Conservation (phyloP, 1,140 invertebrate species). For the Drosophila ambigua region DNA sequence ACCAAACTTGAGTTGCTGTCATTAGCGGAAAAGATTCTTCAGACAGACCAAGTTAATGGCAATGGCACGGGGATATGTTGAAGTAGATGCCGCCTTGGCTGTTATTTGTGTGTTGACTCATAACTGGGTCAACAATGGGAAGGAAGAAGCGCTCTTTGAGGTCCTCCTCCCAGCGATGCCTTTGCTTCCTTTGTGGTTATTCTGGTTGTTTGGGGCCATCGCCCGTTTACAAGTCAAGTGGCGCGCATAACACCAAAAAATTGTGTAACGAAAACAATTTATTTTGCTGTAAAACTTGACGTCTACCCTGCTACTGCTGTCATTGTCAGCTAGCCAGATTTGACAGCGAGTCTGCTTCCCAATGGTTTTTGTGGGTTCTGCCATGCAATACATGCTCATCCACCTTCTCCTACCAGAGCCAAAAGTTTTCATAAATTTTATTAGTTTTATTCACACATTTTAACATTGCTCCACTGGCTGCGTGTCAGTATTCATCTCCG, state of each 20-base stretch:
- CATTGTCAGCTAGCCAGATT: constrained; percentile 67
- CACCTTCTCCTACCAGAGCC: constrained; percentile 6
- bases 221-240: constrained; percentile 80
- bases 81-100: constrained; percentile 20
- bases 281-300: constrained; percentile 67
- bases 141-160: constrained; percentile 24
- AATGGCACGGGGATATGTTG: constrained; percentile 1
- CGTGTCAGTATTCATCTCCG: constrained; percentile 2
- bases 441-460: constrained; percentile 63
- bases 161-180: not conserved
- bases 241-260: constrained; percentile 73
- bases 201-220: constrained; percentile 38
- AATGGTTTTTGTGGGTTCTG: constrained; percentile 32
- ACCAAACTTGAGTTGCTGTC: constrained; percentile 54
- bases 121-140: constrained; percentile 76
- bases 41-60: constrained; percentile 3
- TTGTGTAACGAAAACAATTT: constrained; percentile 78
- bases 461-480: not conserved
- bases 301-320: constrained; percentile 28
- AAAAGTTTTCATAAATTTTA: constrained; percentile 2
- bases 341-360: constrained; percentile 53
- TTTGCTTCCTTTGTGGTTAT: constrained; percentile 35
- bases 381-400: not conserved
- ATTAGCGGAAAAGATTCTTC: constrained; percentile 58
- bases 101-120: constrained; percentile 69